Evolutionary conservation across 2,888 invertebrate genomes (phyloP), one percentile per base, ranked within the genome.

Genomic region (Pristionchus exspectatus): DNA sequence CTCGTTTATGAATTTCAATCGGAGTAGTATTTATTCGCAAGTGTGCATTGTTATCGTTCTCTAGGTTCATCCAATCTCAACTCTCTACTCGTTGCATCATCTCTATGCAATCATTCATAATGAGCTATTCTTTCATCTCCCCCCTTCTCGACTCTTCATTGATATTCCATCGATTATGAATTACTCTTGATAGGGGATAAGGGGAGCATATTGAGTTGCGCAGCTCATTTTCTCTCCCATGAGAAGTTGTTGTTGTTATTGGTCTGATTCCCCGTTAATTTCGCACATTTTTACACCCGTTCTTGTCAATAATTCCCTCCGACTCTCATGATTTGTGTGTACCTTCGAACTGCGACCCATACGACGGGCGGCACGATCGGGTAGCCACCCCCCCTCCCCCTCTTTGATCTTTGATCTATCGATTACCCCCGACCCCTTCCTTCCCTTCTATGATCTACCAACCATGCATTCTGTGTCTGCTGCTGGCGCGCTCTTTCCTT

Each of bases 231-330:
- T 27, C 81, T 54, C 81, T 81, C 81, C 50, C n/a, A 27, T 81
- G 81, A 81, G 81, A 81, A 50, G 84, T 85, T 85, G 84, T 85
- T 85, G 59, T 85, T 85, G 84, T 85, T 59, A 85, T 85, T 85
- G 84, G 84, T 44, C 84, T 59, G 9, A 54, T 72, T 66, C 69
- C 63, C 50, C 86, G 44, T 33, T 69, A 69, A 66, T 87, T 69
- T 69, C 69, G 50, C 87, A 69, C 87, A 54, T 69, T 87, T 30
- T 87, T 87, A 44, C 66, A 24, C 24, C 38, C 54, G 87, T 87
- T 56, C 54, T 72, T 87, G 27, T 27, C 87, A 33, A 21, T 84
- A 59, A 30, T 59, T 56, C 84, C 27, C 54, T 87, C 87, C 54
- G 44, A 50, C n/a, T 59, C n/a, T 72, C 56, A 44, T 69, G 66